Percentiles rank a stretch among this genome's conserved stretches.
These are phyloP conservation scores for Apodemus sylvaticus DNA, from an alignment of 2,113 vertebrate species.

Conservation along the genomic window DNA sequence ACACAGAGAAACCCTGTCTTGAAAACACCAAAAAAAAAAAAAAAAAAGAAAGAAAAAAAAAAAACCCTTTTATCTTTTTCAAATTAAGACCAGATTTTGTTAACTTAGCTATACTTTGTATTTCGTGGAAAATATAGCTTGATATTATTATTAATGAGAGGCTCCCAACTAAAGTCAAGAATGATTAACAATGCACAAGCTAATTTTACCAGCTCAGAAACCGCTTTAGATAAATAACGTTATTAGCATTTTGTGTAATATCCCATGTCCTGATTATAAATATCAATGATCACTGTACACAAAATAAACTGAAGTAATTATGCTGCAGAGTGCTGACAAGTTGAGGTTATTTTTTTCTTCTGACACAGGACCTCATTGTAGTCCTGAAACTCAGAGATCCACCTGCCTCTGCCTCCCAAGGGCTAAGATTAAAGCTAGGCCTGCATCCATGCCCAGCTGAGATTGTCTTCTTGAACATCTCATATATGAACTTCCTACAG, in stretches of 20 bases:
- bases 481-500: not conserved
- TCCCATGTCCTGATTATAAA: not conserved
- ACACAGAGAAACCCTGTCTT: no score
- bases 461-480: not conserved
- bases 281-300: not conserved
- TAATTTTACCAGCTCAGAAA: slow-evolving; percentile 47
- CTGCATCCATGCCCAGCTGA: not conserved
- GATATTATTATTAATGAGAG: slow-evolving; percentile 1
- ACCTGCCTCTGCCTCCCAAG: not conserved
- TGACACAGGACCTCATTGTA: not conserved
- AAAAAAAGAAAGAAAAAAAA: no score
- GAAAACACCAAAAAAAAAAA: no score
- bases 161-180: slow-evolving; percentile 43
- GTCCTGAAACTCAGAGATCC: not conserved
- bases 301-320: slow-evolving; percentile 21
- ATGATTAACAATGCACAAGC: slow-evolving; percentile 12
- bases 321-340: not conserved
- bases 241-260: slow-evolving; percentile 5
- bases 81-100: slow-evolving; percentile 44
- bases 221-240: slow-evolving; percentile 41
- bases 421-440: not conserved
- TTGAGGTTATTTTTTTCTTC: not conserved
- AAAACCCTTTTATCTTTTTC: not conserved
- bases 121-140: not conserved
- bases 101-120: slow-evolving; percentile 12